Conservation (phyloP, 2,888 invertebrate species). For the Aradus depressus region DNA sequence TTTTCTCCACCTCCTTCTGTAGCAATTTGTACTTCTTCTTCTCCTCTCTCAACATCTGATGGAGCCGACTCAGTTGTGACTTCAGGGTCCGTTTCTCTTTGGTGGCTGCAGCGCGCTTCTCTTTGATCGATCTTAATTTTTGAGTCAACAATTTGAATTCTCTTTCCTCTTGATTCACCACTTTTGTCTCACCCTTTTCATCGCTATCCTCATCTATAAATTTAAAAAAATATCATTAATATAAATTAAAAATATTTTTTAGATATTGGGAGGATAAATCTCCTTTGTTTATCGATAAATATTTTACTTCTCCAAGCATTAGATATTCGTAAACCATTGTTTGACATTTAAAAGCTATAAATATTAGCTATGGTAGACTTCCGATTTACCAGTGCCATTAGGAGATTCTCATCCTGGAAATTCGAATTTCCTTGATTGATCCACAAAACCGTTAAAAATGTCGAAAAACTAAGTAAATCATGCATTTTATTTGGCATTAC, state of each 20-base stretch:
- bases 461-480: too few species aligned
- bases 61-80: conserved; percentile 70
- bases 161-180: conserved; percentile 48
- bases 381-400: too few species aligned
- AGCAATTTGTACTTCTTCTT: conserved; percentile 70
- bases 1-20: conserved; percentile 81
- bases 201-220: conserved; percentile 21
- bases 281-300: background rate
- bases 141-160: conserved; percentile 54
- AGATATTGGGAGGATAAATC: background rate
- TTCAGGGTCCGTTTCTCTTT: conserved; percentile 67
- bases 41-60: conserved; percentile 62
- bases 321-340: too few species aligned
- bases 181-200: conserved; percentile 46
- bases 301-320: too few species aligned
- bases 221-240: conserved; percentile 10
- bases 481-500: too few species aligned
- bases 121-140: conserved; percentile 42
- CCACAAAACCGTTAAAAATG: too few species aligned
- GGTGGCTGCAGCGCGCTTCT: conserved; percentile 58
- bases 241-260: background rate
- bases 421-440: too few species aligned
- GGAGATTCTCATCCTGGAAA: too few species aligned
- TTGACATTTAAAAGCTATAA: too few species aligned
- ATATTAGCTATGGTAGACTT: too few species aligned